Conservation (phyloP, 2,113 vertebrate genomes). For the Antennarius striatus region DNA sequence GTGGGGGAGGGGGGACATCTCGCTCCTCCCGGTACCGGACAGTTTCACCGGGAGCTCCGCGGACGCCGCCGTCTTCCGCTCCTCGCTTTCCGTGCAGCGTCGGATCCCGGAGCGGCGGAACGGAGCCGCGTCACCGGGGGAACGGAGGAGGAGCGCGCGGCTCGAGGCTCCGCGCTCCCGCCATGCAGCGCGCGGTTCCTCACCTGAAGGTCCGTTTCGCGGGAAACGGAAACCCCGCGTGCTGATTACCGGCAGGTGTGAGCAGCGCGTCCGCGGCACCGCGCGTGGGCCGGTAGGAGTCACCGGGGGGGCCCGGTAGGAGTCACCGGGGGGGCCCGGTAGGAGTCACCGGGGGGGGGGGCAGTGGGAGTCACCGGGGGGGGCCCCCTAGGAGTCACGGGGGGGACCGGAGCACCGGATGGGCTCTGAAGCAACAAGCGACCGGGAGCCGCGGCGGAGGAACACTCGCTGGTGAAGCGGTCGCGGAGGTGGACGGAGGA, state of each 20-base stretch:
- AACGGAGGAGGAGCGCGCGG: too few relatives aligned
- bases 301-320: neutral
- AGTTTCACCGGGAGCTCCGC: neutral
- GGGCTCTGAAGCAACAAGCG: constrained; percentile 78
- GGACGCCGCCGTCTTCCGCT: neutral
- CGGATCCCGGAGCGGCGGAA: neutral
- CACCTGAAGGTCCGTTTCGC: too few relatives aligned
- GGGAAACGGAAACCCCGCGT: too few relatives aligned
- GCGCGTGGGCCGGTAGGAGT: constrained; percentile 21
- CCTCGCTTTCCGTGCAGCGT: neutral
- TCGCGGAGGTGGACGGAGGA: neutral
- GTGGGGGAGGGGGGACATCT: neutral
- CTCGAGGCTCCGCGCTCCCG: too few relatives aligned
- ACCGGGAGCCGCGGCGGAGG: constrained; percentile 26
- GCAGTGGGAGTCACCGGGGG: constrained; percentile 24
- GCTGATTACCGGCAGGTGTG: too few relatives aligned
- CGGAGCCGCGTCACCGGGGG: too few relatives aligned
- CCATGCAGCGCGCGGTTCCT: too few relatives aligned
- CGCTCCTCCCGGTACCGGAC: neutral
- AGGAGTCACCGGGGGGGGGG: constrained; percentile 24
- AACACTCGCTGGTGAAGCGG: constrained; percentile 38
- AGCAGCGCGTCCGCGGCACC: too few relatives aligned
- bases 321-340: too few relatives aligned
- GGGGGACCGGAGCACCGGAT: constrained; percentile 19
- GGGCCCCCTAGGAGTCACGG: too few relatives aligned